These are phyloP conservation scores for Corythoichthys haematopterus DNA, from an alignment of 2,113 vertebrate species.

Conservation along the genomic window DNA sequence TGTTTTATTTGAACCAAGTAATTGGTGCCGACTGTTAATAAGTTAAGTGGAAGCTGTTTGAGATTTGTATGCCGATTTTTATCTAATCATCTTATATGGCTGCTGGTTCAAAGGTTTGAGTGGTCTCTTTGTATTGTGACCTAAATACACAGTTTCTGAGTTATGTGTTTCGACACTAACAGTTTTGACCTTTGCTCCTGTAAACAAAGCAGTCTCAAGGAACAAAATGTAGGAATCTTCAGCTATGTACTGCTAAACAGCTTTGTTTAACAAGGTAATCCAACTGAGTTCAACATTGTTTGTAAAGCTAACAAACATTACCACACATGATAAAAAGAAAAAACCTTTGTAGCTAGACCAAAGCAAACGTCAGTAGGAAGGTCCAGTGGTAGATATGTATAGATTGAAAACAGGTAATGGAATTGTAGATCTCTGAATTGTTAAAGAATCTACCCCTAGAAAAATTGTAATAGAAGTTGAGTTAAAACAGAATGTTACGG, in stretches of 20 bases:
- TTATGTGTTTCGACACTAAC: constrained; percentile 33
- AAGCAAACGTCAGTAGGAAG: background rate
- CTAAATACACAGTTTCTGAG: constrained; percentile 46
- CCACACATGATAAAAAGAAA: background rate
- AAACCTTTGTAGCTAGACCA: background rate
- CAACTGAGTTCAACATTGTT: background rate
- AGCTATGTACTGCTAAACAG: background rate
- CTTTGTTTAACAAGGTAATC: constrained; percentile 1
- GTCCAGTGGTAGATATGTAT: background rate
- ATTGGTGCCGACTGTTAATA: constrained; percentile 27
- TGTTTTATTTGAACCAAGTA: constrained; percentile 9
- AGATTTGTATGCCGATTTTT: constrained; percentile 40
- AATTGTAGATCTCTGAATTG: background rate
- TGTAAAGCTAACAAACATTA: background rate
- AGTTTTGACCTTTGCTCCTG: constrained; percentile 37
- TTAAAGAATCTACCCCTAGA: background rate
- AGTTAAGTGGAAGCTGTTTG: constrained; percentile 24
- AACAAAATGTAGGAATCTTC: constrained; percentile 10
- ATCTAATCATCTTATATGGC: constrained; percentile 60
- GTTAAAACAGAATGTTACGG: background rate
- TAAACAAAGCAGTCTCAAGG: constrained; percentile 20
- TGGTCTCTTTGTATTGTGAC: constrained; percentile 59
- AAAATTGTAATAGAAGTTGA: background rate
- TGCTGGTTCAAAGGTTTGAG: constrained; percentile 53
- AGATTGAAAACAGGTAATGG: background rate